Evolutionary conservation across 2,797 vertebrate species (phyloP), one percentile per base, ranked within the genome.

Genomic region (Diplodus puntazzo): DNA sequence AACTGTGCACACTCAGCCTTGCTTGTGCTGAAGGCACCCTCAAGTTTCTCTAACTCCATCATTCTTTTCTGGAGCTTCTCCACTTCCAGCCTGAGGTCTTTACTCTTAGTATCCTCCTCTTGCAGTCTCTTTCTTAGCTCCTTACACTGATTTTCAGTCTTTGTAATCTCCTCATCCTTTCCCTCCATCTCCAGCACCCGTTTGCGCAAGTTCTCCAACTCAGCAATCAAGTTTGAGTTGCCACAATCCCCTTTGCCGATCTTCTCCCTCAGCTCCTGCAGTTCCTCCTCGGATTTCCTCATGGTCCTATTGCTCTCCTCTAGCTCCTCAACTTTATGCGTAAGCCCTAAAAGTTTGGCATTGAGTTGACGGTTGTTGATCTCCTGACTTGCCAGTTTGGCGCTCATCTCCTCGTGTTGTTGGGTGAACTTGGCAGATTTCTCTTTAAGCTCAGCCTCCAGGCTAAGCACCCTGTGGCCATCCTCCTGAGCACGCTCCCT

Each of bases 151-250:
- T 94, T 95, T 92, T 99, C 98, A 0, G 97, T 97, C 90, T 97
- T 99, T 0, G 95, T 97, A 87, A 99, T 98, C 88, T 99, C 98
- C 80, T 98, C 98, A 53, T 99, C 98, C 76, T 99, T 99, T 14
- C 97, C 97, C 84, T 99, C 97, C 97, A 99, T 99, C 90, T 99
- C 98, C 67, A 98, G 93, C 17, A 99, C 96, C 0, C 93, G 95
- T 81, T 98, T 98, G 9, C 96, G 95, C 39, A 99, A 95, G 76
- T 96, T 98, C 91, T 99, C 98, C 77, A 99, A 91, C 89, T 99
- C 97, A 5, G 96, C 94, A 91, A 98, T 97, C 81, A 99, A 92
- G 77, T 96, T 98, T 74, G 96, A 97, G 90, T 97, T 97, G n/a
- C 97, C 97, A 69, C 96, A 97, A 88, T 99, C 97, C 5, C 97